Evolutionary conservation across 1,140 invertebrate species (phyloP).

Genomic region (Cydia strobilella): DNA sequence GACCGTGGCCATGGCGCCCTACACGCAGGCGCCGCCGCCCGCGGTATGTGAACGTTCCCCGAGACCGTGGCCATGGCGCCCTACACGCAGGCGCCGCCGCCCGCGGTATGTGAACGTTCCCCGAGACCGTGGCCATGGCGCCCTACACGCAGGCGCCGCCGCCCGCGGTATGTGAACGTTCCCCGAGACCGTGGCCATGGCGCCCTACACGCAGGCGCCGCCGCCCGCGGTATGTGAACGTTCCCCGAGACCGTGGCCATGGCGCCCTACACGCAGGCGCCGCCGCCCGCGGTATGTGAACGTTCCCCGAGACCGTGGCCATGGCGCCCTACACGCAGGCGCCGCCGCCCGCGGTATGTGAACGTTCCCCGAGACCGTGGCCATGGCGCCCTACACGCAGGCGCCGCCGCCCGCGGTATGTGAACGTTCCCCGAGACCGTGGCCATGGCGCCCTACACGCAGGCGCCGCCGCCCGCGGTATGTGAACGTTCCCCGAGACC

Average conservation of each 20-base stretch:
- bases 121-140: slow-evolving; percentile 90
- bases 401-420: slow-evolving; percentile 90
- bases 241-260: slow-evolving; percentile 92
- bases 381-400: slow-evolving; percentile 92
- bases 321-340: slow-evolving; percentile 92
- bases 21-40: slow-evolving; percentile 91
- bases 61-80: slow-evolving; percentile 90
- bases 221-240: slow-evolving; percentile 92
- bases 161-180: slow-evolving; percentile 92
- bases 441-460: slow-evolving; percentile 89
- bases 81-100: slow-evolving; percentile 92
- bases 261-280: slow-evolving; percentile 91
- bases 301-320: slow-evolving; percentile 90
- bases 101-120: slow-evolving; percentile 92
- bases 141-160: slow-evolving; percentile 93
- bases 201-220: slow-evolving; percentile 91
- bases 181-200: slow-evolving; percentile 90
- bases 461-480: slow-evolving; percentile 93
- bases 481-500: slow-evolving; percentile 92
- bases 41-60: slow-evolving; percentile 93
- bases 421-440: slow-evolving; percentile 93
- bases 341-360: slow-evolving; percentile 91
- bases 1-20: slow-evolving; percentile 89
- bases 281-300: slow-evolving; percentile 92
- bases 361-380: slow-evolving; percentile 91